Percentiles rank a stretch among this genome's conserved stretches.
These are phyloP conservation scores for Chaetodon trifascialis DNA, from an alignment of 2,113 vertebrate genomes.

Conservation along the genomic window DNA sequence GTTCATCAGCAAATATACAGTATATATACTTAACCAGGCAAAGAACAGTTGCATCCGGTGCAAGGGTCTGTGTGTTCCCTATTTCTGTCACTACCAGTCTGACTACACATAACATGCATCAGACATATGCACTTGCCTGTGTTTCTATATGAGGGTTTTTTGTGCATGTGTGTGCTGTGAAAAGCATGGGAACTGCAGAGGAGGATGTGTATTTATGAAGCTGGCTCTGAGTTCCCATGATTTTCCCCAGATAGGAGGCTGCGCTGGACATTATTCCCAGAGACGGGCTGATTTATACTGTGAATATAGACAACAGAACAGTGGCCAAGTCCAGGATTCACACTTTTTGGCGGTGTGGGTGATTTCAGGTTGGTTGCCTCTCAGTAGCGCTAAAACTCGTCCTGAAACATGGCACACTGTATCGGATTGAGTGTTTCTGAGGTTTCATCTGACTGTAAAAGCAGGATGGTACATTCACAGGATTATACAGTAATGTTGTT, in stretches of 20 bases:
- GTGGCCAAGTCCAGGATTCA: neutral
- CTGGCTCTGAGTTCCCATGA: slow-evolving; percentile 41
- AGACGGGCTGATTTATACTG: neutral
- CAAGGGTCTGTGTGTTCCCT: neutral
- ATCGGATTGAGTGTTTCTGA: neutral
- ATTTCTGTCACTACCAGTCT: slow-evolving; percentile 5
- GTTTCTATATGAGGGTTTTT: neutral
- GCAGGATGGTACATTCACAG: neutral
- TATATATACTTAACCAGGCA: neutral
- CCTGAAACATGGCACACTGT: neutral
- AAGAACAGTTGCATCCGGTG: slow-evolving; percentile 22
- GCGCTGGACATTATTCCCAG: slow-evolving; percentile 12
- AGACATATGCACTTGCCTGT: neutral
- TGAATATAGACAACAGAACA: neutral
- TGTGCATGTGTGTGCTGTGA: slow-evolving; percentile 11
- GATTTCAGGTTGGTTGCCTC: neutral
- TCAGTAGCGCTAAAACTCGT: neutral
- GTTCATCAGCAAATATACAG: slow-evolving; percentile 13
- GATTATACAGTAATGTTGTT: slow-evolving; percentile 14
- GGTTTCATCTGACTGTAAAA: slow-evolving; percentile 12
- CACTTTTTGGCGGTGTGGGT: neutral
- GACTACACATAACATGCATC: neutral
- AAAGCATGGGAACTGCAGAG: slow-evolving; percentile 59
- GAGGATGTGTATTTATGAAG: slow-evolving; percentile 52
- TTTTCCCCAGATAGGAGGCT: slow-evolving; percentile 34